Conservation (phyloP, 2,113 vertebrate species). For the Hemichromis elongatus region DNA sequence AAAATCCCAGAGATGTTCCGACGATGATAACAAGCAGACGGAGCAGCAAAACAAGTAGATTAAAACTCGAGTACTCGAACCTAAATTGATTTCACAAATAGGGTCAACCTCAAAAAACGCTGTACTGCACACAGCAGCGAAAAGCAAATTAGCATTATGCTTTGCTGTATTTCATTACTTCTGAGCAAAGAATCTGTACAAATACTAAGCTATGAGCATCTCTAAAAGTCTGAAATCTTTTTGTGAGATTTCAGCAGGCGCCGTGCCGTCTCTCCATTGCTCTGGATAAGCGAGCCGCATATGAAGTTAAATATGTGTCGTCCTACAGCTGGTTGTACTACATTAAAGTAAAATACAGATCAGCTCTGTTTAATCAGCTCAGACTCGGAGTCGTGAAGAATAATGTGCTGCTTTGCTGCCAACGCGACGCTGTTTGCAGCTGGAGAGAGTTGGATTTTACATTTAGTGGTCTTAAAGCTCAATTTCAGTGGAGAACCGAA, state of each 20-base stretch:
- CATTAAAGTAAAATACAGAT: neutral
- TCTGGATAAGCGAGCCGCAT: neutral
- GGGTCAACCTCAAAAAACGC: neutral
- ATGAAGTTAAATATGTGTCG: neutral
- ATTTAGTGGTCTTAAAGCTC: conserved; percentile 18
- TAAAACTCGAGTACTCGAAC: neutral
- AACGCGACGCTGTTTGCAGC: neutral
- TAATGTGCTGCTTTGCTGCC: neutral
- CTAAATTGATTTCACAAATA: neutral
- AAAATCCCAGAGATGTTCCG: neutral
- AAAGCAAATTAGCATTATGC: neutral
- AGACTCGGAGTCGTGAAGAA: neutral
- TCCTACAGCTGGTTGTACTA: neutral
- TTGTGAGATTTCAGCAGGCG: neutral
- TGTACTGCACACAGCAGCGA: neutral
- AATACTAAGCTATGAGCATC: neutral
- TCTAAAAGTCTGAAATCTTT: neutral
- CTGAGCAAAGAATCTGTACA: neutral
- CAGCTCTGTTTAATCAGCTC: neutral
- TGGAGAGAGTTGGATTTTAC: neutral
- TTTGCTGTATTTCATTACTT: neutral
- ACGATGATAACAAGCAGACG: neutral
- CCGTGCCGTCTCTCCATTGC: neutral
- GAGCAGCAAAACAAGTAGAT: neutral
- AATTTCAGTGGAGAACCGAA: conserved; percentile 23